Base-by-base conservation (phyloP, 2,113 vertebrate species). In the Calonectris borealis region DNA sequence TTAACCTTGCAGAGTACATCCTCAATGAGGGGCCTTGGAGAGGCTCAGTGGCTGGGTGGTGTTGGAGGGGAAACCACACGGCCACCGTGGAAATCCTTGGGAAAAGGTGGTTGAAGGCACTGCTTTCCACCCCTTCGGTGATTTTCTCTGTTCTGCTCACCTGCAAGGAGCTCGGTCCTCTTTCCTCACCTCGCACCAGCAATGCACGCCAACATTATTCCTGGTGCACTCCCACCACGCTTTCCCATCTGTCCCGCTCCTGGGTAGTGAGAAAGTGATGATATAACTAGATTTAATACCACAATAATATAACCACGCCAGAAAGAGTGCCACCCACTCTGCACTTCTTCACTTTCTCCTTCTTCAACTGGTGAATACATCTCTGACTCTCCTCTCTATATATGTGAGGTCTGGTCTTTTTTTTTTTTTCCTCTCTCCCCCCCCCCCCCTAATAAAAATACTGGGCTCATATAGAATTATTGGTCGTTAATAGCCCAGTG, bases 241-340 rank as follows among this genome's bases (percentile, higher is more conserved):
- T 49, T 49, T 86, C 83, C 95, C 92, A 96, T 96, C 94, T 96
- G 92, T 94, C 94, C 92, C 4, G 2, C 88, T 96, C 44, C 93
- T 90, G 94, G 83, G 73, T 66, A 86, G 94, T 94, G 94, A 93
- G 90, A 96, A 96, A 93, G 65, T 44, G 94, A 76, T 94, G 86
- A 92, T 94, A 79, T 57, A 94, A 94, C 55, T 68, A 1, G 7
- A 78, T 69, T 90, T 87, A 91, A 96, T 96, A 61, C 44, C 91
- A 80, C 64, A 80, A 84, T 69, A 89, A 86, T 18, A 8, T 54
- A 84, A 69, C 70, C 72, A 78, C 40, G 8, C 65, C 75, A 94
- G 52, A 85, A 93, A 88, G 95, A 82, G 78, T 91, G 69, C 93
- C 87, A 94, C 96, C 95, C 92, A 93, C 96, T 94, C 89, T 64